Evolutionary conservation across 2,888 invertebrate species (phyloP).

Genomic region (Microdon myrmicae): DNA sequence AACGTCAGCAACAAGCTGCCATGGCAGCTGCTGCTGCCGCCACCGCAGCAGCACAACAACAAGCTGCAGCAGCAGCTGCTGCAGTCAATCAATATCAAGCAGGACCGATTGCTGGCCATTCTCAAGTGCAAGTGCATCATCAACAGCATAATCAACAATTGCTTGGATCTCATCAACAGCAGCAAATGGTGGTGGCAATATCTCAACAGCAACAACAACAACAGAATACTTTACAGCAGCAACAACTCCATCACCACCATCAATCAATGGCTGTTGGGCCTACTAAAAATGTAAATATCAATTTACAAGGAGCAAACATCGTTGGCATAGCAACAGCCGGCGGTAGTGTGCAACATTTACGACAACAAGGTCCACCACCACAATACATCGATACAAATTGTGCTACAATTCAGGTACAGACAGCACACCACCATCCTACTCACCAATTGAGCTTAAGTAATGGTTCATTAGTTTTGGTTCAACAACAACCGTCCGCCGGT

Average conservation of each 20-base stretch:
- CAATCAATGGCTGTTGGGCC: slow-evolving; percentile 37
- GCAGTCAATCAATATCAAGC: slow-evolving; percentile 28
- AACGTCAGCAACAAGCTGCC: slow-evolving; percentile 62
- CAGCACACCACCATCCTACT: slow-evolving; percentile 55
- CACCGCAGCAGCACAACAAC: slow-evolving; percentile 40
- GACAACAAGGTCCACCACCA: slow-evolving; percentile 56
- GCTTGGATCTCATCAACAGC: slow-evolving; percentile 26
- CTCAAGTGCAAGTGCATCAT: slow-evolving; percentile 31
- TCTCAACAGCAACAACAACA: slow-evolving; percentile 56
- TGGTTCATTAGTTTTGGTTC: slow-evolving; percentile 63
- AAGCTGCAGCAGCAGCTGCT: slow-evolving; percentile 21
- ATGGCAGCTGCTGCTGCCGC: slow-evolving; percentile 45
- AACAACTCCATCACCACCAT: slow-evolving; percentile 48
- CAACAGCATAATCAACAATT: slow-evolving; percentile 24
- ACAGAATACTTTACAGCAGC: slow-evolving; percentile 50
- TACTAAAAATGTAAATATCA: slow-evolving; percentile 57
- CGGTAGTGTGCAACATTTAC: slow-evolving; percentile 60
- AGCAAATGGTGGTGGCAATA: slow-evolving; percentile 27
- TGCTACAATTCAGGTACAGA: slow-evolving; percentile 57
- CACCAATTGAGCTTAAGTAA: slow-evolving; percentile 65
- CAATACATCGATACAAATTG: slow-evolving; percentile 58
- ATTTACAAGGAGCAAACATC: slow-evolving; percentile 58
- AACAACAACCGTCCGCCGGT: slow-evolving; percentile 58
- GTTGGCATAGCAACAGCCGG: slow-evolving; percentile 59
- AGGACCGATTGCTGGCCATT: slow-evolving; percentile 23